Base-by-base conservation (phyloP, 2,797 vertebrate genomes). In the Phataginus tetradactyla region DNA sequence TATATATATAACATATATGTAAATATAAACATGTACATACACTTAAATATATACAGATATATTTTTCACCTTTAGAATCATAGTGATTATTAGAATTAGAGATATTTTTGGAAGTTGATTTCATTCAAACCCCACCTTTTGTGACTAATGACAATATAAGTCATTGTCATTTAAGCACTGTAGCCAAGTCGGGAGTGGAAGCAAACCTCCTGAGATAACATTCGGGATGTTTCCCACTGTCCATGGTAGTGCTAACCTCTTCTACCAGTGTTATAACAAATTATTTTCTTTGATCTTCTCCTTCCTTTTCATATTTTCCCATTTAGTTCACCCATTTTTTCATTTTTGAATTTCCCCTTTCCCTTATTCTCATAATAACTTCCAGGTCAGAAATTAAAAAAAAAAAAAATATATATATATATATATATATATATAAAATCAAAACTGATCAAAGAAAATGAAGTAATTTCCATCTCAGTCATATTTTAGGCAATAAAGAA, bases 261-360 rank as follows among this genome's bases (percentile, higher is more conserved):
- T 63, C 15, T 32, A 4, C 23, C 37, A 42, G 9, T 51, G 8
- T 83, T 72, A 63, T 49, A 13, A 90, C 13, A 5, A 17, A 71
- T 32, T 66, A 0, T 34, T 85, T 84, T 59, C 5, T 68, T 80
- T 86, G n/a, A 39, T 63, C 27, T 85, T 84, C 51, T 32, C 25
- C 49, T 86, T 91, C 71, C 12, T 23, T 90, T 88, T 84, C 4
- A 20, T 18, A 51, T 81, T 25, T 79, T 71, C 18, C 55, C 27
- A 42, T 53, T 95, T 45, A 59, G 15, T 27, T 91, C 10, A n/a
- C 63, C 37, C 11, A 6, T 53, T 53, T 68, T 78, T 61, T 69
- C 17, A 71, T 59, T 90, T 94, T 86, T 32, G 81, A 77, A 81
- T 81, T n/a, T 87, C 32, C 12, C 32, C 20, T 91, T 29, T 94